These are phyloP conservation scores for Atrichornis clamosus DNA, from an alignment of 2,113 vertebrate genomes.

Conservation along the genomic window DNA sequence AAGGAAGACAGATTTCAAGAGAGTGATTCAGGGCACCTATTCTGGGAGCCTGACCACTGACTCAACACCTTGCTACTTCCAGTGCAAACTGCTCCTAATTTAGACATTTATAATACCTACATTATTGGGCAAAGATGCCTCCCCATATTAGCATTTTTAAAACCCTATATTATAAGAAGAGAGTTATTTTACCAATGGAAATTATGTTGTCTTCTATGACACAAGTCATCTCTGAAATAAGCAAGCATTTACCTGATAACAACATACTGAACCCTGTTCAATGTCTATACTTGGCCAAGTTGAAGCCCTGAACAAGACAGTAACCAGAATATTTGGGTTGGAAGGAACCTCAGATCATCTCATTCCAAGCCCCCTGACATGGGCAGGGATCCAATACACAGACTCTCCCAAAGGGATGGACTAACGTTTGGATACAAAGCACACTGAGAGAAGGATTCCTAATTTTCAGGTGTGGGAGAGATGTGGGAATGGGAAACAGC, in stretches of 20 bases:
- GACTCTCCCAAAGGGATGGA: not conserved
- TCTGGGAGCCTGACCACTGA: not conserved
- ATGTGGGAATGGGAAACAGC: rapidly evolving
- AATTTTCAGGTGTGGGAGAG: not conserved
- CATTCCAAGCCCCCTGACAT: not conserved
- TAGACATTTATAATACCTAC: not conserved
- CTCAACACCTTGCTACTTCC: not conserved
- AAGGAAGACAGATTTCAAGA: not conserved
- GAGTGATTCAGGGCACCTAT: not conserved
- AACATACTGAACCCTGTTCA: not conserved
- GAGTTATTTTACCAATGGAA: not conserved
- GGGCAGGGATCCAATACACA: not conserved
- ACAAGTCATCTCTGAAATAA: not conserved
- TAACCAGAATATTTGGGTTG: not conserved
- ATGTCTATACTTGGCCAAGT: not conserved
- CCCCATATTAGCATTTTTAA: not conserved
- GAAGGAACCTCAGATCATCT: not conserved
- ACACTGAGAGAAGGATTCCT: not conserved
- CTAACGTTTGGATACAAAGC: not conserved
- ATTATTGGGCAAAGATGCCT: not conserved
- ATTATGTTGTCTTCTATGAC: not conserved
- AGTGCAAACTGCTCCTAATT: not conserved
- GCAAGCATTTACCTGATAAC: too few relatives aligned
- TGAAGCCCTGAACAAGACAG: not conserved
- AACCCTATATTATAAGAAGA: not conserved